Base-by-base conservation (phyloP, 2,113 vertebrate genomes). In the Ochotona curzoniae region DNA sequence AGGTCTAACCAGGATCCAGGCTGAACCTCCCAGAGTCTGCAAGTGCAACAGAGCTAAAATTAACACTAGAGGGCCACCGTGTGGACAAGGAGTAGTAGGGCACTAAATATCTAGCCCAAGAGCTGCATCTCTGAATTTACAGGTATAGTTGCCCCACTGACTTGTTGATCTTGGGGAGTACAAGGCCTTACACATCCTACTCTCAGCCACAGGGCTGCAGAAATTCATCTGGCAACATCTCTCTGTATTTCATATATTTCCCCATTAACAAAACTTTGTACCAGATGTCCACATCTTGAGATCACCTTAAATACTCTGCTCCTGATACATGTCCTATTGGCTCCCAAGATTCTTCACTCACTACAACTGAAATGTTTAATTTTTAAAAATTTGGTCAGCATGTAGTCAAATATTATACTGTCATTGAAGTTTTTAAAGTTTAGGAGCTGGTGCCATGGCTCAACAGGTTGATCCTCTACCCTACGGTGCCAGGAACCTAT, bases 11-110 rank as follows among this genome's bases (percentile, higher is more conserved):
- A 57, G 2, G 60, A n/a, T 79, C 67, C 20, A 1, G 38, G 74
- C 21, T 7, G 51, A 51, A 70, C 44, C 32, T 64, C 63, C 44
- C 61, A 23, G 8, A 30, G 23, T 12, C n/a, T 2, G 18, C 10
- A 25, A 18, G 17, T 11, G 25, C 4, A 54, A 15, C 2, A 1
- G 44, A 3, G 1, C 38, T 70, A 11, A 83, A 0, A n/a, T 21
- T 38, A n/a, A 90, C 25, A 18, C 66, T 32, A 92, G 71, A 67
- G 54, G 51, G 89, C 82, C 82, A 89, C 32, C 32, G 0, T 63
- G 91, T 75, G 47, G 78, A 67, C 49, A 12, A 49, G 8, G 30
- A 60, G 5, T 54, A 73, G 80, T 18, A 93, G 8, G 38, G 38
- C 90, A 93, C 28, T 63, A 14, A 82, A 38, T 9, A 47, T 18